Percentiles rank a stretch among this genome's conserved stretches.
These are phyloP conservation scores for Melozone crissalis DNA, from an alignment of 2,113 vertebrate species.

Conservation along the genomic window DNA sequence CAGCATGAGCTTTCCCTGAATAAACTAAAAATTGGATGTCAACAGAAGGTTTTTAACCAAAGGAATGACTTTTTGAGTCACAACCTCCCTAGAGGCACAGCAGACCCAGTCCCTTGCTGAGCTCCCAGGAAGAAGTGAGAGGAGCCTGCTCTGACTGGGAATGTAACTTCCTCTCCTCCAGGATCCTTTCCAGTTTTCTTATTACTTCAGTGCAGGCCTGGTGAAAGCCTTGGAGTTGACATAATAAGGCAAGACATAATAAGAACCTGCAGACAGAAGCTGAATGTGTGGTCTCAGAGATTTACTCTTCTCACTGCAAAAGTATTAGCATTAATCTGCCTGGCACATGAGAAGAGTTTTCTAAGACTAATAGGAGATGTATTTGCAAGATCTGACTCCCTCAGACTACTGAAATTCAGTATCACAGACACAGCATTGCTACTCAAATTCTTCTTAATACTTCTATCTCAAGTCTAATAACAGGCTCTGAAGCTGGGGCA, in stretches of 20 bases:
- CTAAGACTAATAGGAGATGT: background rate
- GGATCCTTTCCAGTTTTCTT: background rate
- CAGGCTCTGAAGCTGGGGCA: background rate
- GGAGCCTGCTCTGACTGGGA: background rate
- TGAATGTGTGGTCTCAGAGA: background rate
- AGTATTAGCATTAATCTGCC: background rate
- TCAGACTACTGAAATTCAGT: background rate
- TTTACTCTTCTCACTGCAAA: background rate
- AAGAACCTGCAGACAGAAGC: background rate
- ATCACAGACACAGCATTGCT: background rate
- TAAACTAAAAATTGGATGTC: slow-evolving; percentile 28
- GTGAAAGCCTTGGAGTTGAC: background rate
- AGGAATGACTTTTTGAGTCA: background rate
- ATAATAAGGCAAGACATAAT: background rate
- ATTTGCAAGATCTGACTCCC: background rate
- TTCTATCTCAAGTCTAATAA: background rate
- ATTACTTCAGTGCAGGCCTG: background rate
- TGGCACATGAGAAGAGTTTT: background rate
- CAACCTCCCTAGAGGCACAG: background rate
- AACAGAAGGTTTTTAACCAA: slow-evolving; percentile 25
- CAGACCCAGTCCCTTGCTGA: background rate
- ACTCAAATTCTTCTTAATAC: background rate
- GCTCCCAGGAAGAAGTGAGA: background rate
- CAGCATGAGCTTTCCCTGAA: background rate
- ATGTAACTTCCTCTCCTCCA: background rate